Conservation (phyloP, 92 coral and sea anemone genomes). For the Zoanthus solanderi region DNA sequence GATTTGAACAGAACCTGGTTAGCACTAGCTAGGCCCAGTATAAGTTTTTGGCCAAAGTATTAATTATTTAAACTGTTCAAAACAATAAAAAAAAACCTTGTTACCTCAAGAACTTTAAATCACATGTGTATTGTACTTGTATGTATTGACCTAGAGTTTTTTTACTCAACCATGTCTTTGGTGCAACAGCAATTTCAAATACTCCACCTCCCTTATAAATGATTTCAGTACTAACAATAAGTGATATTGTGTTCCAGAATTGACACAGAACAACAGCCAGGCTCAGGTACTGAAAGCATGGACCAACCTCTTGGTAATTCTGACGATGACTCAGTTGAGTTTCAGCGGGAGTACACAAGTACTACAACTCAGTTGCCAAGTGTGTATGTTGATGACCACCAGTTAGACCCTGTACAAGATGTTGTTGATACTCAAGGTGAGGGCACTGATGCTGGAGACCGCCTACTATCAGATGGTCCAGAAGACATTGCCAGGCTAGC, state of each 20-base stretch:
- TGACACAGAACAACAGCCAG: constrained; percentile 25
- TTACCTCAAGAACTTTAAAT: no score
- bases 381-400: constrained; percentile 2
- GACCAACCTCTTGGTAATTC: constrained; percentile 2
- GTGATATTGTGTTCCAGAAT: not conserved
- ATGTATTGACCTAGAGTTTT: no score
- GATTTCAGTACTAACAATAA: constrained; percentile 4
- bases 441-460: constrained; percentile 27
- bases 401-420: not conserved
- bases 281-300: not conserved
- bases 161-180: not conserved
- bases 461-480: not conserved
- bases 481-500: constrained; percentile 4
- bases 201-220: not conserved
- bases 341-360: constrained; percentile 11
- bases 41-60: no score
- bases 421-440: constrained; percentile 20
- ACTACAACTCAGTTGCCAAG: constrained; percentile 29
- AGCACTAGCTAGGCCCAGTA: not conserved
- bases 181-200: constrained; percentile 6
- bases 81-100: not conserved
- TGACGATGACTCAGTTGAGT: constrained; percentile 6
- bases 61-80: not conserved
- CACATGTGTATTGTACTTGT: no score
- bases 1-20: not conserved